A percentile compares a stretch with the other conserved stretches of the same genome.
phyloP scores from a whole-genome alignment of 1,140 invertebrate species.

The Leucophenga varia region DNA sequence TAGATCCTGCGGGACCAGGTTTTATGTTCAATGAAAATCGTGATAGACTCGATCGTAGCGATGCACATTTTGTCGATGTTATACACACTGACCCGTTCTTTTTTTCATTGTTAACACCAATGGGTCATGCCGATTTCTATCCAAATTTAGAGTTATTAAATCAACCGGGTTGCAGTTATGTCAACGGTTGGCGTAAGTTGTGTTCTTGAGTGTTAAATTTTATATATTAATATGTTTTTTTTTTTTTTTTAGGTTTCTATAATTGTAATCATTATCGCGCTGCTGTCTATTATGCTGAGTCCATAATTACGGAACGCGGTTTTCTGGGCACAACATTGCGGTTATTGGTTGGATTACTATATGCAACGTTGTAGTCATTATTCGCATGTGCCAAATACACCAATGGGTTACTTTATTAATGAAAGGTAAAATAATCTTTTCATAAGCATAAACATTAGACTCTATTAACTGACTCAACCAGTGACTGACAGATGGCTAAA shows the following conservation, averaged over 20 bases:
- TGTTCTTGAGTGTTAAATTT: constrained; percentile 1
- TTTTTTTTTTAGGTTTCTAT: constrained; percentile 16
- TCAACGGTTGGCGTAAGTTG: constrained; percentile 18
- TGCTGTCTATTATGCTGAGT: constrained; percentile 62
- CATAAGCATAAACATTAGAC: no score
- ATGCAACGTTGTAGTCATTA: constrained; percentile 32
- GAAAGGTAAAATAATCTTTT: no score
- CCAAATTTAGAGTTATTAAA: constrained; percentile 71
- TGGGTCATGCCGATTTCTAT: constrained; percentile 80
- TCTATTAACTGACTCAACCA: no score
- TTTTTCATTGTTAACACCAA: constrained; percentile 61
- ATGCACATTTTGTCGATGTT: constrained; percentile 76
- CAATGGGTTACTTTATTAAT: constrained; percentile 45
- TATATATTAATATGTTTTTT: constrained; percentile 15
- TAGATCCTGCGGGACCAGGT: constrained; percentile 49
- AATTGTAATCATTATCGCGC: constrained; percentile 61
- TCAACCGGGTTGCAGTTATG: constrained; percentile 72
- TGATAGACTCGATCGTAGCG: constrained; percentile 53
- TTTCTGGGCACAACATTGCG: constrained; percentile 47
- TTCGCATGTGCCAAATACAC: constrained; percentile 24
- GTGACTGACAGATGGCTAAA: no score
- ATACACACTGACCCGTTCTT: constrained; percentile 72
- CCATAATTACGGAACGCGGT: constrained; percentile 49
- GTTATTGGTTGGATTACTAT: constrained; percentile 38
- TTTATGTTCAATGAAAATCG: constrained; percentile 26